phyloP scores from a whole-genome alignment of 2,888 invertebrate genomes.

The Liodrosophila aerea region DNA sequence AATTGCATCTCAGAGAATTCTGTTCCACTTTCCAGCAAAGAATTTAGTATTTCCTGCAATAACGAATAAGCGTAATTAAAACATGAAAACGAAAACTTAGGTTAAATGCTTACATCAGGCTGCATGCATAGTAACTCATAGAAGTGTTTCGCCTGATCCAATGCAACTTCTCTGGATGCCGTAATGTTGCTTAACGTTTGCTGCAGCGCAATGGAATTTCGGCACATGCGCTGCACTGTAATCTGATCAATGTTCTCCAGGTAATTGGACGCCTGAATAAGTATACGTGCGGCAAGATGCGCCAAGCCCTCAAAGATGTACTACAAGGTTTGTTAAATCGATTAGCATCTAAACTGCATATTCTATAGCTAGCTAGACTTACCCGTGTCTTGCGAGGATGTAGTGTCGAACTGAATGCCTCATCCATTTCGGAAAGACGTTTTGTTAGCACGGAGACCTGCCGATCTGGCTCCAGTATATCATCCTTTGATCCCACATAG shows the following conservation, averaged over 20 bases:
- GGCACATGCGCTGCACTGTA: slow-evolving; percentile 92
- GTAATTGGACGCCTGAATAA: slow-evolving; percentile 91
- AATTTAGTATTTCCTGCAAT: slow-evolving; percentile 90
- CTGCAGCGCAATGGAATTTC: slow-evolving; percentile 92
- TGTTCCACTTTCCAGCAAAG: slow-evolving; percentile 92
- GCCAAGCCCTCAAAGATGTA: slow-evolving; percentile 96
- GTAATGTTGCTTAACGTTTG: slow-evolving; percentile 93
- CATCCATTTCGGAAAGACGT: slow-evolving; percentile 90
- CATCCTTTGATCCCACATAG: slow-evolving; percentile 84
- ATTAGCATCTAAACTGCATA: background rate
- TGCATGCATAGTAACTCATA: slow-evolving; percentile 92
- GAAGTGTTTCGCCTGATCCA: slow-evolving; percentile 95
- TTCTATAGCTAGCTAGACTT: too few species aligned
- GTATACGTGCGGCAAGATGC: slow-evolving; percentile 88
- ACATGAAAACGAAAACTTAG: background rate
- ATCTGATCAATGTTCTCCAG: slow-evolving; percentile 91
- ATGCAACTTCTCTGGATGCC: slow-evolving; percentile 89
- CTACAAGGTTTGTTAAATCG: slow-evolving; percentile 80
- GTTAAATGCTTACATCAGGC: slow-evolving; percentile 86
- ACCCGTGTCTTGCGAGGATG: slow-evolving; percentile 91
- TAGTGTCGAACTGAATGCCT: slow-evolving; percentile 88
- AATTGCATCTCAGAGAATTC: slow-evolving; percentile 95
- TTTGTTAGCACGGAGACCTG: slow-evolving; percentile 90
- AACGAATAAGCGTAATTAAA: too few species aligned
- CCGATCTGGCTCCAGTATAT: slow-evolving; percentile 89